Base-by-base conservation (phyloP, 1,140 invertebrate genomes). In the Andricus grossulariae region DNA sequence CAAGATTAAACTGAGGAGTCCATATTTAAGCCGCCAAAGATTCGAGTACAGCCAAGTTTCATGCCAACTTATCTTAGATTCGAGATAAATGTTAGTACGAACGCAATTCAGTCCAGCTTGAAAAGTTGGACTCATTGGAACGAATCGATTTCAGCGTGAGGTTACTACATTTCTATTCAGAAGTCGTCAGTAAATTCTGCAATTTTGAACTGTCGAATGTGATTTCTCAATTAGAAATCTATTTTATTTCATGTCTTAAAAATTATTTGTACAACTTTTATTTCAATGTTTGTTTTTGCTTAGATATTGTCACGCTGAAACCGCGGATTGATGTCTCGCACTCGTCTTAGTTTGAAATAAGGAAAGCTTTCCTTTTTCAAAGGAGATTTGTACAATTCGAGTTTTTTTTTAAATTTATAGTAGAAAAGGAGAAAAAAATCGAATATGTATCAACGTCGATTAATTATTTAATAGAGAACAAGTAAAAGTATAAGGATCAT, bases 21-120 rank as follows among this genome's bases (percentile, higher is more conserved):
- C 2, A 39, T 66, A 39, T 79, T 75, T 74, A 80, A 83, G 83
- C 83, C 83, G 83, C 81, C 82, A 84, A 82, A 83, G 82, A 85
- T 83, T 85, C 83, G 82, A 85, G 80, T 83, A 79, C 83, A 85
- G 83, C 83, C 82, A 83, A 85, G 82, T 85, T 80, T 85, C 83
- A 85, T 83, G 79, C 83, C 80, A 83, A 79, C 82, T 82, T 82
- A 83, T 66, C 16, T 66, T 66, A 66, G 13, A 16, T 66, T 25
- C 7, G 39, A 66, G 25, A 25, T 66, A 66, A 66, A 66, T 66
- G 32, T 66, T 66, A 39, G 60, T 66, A 57, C 19, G 25, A 55
- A 57, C 39, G 21, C 60, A 66, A 66, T 66, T 16, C 60, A 66
- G 25, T 25, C n/a, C 60, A 66, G 39, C 60, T 66, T 25, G 8